phyloP scores from a whole-genome alignment of 2,113 vertebrate genomes.

The Triplophysa tibetana region DNA sequence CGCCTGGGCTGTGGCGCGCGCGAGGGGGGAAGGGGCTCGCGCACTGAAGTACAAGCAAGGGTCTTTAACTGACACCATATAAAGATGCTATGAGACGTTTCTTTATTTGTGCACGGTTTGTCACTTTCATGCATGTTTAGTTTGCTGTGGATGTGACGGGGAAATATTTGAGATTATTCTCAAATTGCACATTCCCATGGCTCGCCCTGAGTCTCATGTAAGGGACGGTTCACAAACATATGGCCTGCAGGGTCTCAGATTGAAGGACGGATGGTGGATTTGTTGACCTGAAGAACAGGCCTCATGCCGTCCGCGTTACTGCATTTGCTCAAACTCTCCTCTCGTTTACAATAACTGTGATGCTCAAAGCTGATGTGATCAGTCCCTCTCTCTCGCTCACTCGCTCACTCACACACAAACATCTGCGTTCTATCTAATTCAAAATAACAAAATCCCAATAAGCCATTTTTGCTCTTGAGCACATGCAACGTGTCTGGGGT shows the following conservation, averaged over 20 bases:
- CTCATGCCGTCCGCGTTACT: neutral
- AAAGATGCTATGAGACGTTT: neutral
- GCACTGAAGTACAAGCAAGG: slow-evolving; percentile 6
- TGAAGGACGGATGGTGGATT: slow-evolving; percentile 3
- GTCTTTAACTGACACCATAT: neutral
- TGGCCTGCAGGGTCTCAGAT: neutral
- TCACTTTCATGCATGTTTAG: neutral
- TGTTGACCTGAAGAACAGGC: slow-evolving; percentile 12
- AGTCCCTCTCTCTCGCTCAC: no score
- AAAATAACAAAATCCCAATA: slow-evolving; percentile 18
- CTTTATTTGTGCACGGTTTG: neutral
- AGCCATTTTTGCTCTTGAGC: slow-evolving; percentile 38
- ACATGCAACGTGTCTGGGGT: slow-evolving; percentile 3
- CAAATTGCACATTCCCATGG: neutral
- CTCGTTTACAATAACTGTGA: neutral
- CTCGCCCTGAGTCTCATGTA: slow-evolving; percentile 11
- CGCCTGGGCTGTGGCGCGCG: slow-evolving; percentile 30
- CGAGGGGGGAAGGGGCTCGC: slow-evolving; percentile 34
- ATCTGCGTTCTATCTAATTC: slow-evolving; percentile 4
- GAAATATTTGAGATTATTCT: slow-evolving; percentile 14
- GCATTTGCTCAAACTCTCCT: neutral
- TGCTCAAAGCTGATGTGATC: neutral
- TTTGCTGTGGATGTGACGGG: neutral
- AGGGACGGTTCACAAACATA: neutral
- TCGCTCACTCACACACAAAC: slow-evolving; percentile 5